Percentiles rank a stretch among this genome's conserved stretches.
Conservation (phyloP, 1,140 invertebrate genomes). For the Antheraea pernyi region DNA sequence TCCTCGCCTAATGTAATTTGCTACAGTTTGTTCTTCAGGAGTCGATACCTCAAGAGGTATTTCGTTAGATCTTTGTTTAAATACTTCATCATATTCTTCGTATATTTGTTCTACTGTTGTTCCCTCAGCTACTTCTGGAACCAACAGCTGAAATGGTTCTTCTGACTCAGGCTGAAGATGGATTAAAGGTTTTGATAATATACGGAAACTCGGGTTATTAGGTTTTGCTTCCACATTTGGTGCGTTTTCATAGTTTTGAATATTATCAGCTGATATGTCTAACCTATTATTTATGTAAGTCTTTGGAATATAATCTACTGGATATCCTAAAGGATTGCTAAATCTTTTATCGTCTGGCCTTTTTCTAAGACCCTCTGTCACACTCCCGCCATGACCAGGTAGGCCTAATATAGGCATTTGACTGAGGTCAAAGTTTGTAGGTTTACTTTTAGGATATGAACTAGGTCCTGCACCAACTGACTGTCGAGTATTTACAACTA, state of each 20-base stretch:
- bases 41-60: slow-evolving; percentile 6
- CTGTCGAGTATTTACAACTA: neutral
- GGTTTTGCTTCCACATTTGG: neutral
- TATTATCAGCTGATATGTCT: neutral
- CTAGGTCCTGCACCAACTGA: neutral
- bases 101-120: neutral
- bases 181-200: neutral
- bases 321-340: neutral
- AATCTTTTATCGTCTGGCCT: neutral
- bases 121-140: neutral
- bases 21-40: slow-evolving; percentile 4
- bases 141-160: neutral
- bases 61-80: neutral
- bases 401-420: neutral
- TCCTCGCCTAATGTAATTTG: neutral
- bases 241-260: neutral
- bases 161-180: neutral
- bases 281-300: neutral
- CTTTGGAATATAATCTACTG: neutral
- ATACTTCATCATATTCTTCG: neutral
- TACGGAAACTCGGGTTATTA: neutral
- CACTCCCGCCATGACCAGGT: neutral
- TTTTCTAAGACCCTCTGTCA: neutral
- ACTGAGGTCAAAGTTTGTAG: neutral
- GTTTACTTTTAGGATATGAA: neutral